Evolutionary conservation across 2,113 vertebrate genomes (phyloP).

Genomic region (Salvelinus sp.): DNA sequence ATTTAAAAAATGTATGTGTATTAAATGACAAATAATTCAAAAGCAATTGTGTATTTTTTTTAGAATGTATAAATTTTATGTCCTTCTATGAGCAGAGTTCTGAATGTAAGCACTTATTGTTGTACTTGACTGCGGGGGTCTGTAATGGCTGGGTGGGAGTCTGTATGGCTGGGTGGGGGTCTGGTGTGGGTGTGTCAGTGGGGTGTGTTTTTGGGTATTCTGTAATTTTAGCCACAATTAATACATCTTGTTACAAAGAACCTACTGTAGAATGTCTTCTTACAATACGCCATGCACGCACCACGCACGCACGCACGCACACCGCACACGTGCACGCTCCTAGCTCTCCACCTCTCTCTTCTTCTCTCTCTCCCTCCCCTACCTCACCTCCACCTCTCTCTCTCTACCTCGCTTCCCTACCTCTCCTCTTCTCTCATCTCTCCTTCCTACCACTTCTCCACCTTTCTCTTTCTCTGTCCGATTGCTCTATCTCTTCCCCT

Average conservation of each 20-base stretch:
- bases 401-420: too few species aligned
- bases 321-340: not conserved
- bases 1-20: slow-evolving; percentile 10
- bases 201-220: slow-evolving; percentile 1
- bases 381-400: too few species aligned
- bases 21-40: slow-evolving; percentile 28
- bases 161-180: not conserved
- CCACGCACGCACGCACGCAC: not conserved
- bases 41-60: slow-evolving; percentile 3
- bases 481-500: too few species aligned
- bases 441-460: too few species aligned
- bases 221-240: too few species aligned
- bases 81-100: slow-evolving; percentile 29
- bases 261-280: not conserved
- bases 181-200: slow-evolving; percentile 5
- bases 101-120: slow-evolving; percentile 56
- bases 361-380: too few species aligned
- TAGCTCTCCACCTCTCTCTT: too few species aligned
- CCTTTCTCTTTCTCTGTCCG: too few species aligned
- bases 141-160: not conserved
- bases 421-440: too few species aligned
- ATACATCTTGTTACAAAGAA: too few species aligned
- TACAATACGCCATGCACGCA: too few species aligned
- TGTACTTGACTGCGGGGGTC: slow-evolving; percentile 32
- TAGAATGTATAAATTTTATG: slow-evolving; percentile 48